These are phyloP conservation scores for Leuciscus idus DNA, from an alignment of 2,113 vertebrate genomes.

Conservation along the genomic window DNA sequence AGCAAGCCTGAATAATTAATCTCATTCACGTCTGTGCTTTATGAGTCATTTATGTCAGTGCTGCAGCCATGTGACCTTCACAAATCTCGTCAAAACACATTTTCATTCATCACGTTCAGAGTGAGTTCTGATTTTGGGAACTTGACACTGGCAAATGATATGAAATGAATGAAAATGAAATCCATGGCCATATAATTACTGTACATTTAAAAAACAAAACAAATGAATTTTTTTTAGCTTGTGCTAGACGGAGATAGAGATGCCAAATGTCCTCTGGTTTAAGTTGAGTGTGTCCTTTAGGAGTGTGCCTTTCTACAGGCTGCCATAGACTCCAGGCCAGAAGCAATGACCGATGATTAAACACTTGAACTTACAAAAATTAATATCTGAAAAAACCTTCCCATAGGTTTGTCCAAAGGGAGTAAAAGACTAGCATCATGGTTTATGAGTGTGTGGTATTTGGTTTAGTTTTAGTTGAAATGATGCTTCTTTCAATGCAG, in stretches of 20 bases:
- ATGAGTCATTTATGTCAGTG: background rate
- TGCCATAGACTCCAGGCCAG: background rate
- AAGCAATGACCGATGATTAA: constrained; percentile 24
- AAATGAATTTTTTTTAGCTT: constrained; percentile 35
- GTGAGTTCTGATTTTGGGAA: constrained; percentile 77
- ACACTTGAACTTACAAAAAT: constrained; percentile 52
- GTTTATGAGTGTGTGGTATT: constrained; percentile 56
- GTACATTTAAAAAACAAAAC: constrained; percentile 72
- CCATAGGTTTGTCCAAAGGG: constrained; percentile 42
- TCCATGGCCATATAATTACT: constrained; percentile 79
- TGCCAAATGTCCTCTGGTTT: background rate
- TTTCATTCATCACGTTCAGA: constrained; percentile 76
- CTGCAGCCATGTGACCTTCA: constrained; percentile 54
- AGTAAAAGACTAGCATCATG: constrained; percentile 61
- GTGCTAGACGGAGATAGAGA: background rate
- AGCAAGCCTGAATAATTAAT: constrained; percentile 66
- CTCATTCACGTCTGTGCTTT: constrained; percentile 52
- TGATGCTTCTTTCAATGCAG: constrained; percentile 52
- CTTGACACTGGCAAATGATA: constrained; percentile 90
- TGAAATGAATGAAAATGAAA: constrained; percentile 75
- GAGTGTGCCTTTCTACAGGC: background rate
- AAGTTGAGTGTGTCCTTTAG: background rate
- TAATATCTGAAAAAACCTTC: constrained; percentile 24
- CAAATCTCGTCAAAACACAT: constrained; percentile 80
- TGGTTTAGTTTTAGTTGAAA: constrained; percentile 59